phyloP scores from a whole-genome alignment of 2,797 vertebrate genomes.

The Onychomys arenicola region DNA sequence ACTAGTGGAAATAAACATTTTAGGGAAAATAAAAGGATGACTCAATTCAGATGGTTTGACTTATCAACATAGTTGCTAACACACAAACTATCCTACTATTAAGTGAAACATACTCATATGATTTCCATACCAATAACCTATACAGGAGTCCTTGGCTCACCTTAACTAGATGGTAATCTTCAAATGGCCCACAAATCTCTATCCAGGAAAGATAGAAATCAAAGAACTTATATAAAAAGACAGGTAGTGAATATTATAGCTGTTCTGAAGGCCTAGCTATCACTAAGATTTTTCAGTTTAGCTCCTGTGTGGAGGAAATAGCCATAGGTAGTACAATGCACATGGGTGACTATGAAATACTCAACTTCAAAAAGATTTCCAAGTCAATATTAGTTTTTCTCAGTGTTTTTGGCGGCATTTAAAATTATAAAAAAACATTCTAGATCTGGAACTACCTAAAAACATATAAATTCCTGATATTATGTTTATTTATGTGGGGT shows the following conservation, averaged over 20 bases:
- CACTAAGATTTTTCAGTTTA: background rate
- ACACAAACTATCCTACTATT: background rate
- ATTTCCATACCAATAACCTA: background rate
- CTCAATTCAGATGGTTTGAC: background rate
- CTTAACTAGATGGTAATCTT: background rate
- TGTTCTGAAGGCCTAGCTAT: background rate
- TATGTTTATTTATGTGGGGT: background rate
- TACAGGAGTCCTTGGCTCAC: background rate
- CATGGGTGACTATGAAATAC: background rate
- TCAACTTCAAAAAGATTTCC: background rate
- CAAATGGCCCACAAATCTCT: background rate
- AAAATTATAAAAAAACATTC: background rate
- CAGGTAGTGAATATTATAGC: background rate
- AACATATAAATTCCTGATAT: background rate
- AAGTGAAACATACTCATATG: background rate
- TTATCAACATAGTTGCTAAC: background rate
- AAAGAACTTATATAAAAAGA: background rate
- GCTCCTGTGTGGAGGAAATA: background rate
- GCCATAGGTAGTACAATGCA: background rate
- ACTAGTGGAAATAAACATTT: background rate
- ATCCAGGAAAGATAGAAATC: background rate
- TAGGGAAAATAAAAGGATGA: background rate
- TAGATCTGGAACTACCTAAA: background rate
- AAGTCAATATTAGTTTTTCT: background rate
- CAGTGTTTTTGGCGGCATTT: background rate